Evolutionary conservation across 2,797 vertebrate genomes (phyloP).

Genomic region (Bradypodion pumilum): DNA sequence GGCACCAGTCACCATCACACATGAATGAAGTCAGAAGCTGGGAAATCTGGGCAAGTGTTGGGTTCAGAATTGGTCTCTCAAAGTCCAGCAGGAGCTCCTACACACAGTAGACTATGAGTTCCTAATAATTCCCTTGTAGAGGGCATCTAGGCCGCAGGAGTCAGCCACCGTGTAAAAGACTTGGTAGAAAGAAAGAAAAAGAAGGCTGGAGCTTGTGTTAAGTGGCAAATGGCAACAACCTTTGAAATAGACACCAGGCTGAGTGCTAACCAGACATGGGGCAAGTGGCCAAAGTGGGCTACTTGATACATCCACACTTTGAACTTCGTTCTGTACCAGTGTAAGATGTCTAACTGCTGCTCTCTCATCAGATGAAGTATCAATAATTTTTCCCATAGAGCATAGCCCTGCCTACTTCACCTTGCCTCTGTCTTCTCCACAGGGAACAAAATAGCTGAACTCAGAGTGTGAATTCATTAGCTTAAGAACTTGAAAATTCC

Average conservation of each 20-base stretch:
- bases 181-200: neutral
- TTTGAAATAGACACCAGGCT: neutral
- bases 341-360: neutral
- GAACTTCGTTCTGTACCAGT: neutral
- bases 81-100: neutral
- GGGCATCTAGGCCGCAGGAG: too few species aligned
- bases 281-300: neutral
- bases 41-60: neutral
- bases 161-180: too few species aligned
- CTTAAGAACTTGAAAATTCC: too few species aligned
- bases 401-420: too few species aligned
- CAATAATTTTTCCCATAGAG: neutral
- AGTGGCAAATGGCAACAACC: neutral
- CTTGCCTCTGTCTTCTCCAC: too few species aligned
- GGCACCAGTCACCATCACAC: neutral
- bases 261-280: too few species aligned
- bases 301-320: neutral
- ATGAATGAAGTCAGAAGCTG: neutral
- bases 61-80: neutral
- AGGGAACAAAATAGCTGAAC: too few species aligned
- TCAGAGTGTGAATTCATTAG: too few species aligned
- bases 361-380: neutral
- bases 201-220: neutral
- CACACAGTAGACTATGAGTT: neutral
- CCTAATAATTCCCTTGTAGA: neutral